These are phyloP conservation scores for Scaptomyza cyrtandrae DNA, from an alignment of 2,888 invertebrate genomes.

Conservation along the genomic window DNA sequence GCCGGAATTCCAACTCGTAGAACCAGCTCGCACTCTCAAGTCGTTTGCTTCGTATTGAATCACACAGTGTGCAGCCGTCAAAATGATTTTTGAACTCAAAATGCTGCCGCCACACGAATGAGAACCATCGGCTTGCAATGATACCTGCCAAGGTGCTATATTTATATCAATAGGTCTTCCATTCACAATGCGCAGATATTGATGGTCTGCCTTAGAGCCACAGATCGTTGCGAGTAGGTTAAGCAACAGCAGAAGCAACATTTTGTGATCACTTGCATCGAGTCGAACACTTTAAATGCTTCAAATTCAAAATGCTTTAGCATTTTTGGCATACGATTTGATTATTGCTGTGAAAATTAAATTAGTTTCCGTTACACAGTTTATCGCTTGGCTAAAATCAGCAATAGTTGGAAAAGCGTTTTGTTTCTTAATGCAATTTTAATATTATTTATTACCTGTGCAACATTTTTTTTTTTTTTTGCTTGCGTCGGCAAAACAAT, in stretches of 20 bases:
- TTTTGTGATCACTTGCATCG: not conserved
- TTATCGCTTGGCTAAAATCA: slow-evolving; percentile 11
- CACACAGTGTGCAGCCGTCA: slow-evolving; percentile 17
- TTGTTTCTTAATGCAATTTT: slow-evolving; percentile 44
- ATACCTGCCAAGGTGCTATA: slow-evolving; percentile 1
- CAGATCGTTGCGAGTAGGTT: not conserved
- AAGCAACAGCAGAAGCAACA: not conserved
- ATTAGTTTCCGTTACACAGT: slow-evolving; percentile 3
- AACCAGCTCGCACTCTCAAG: slow-evolving; percentile 6
- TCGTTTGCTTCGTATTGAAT: rapidly evolving
- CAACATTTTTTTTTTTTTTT: slow-evolving; percentile 33
- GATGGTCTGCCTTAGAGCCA: not conserved
- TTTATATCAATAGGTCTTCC: not conserved
- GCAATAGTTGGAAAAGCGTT: slow-evolving; percentile 2
- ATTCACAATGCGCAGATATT: slow-evolving; percentile 16
- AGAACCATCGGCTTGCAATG: not conserved
- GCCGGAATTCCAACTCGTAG: not conserved
- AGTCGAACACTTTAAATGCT: not conserved
- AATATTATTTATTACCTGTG: slow-evolving; percentile 67
- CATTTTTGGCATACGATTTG: not conserved
- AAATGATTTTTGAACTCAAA: not conserved
- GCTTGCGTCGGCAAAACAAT: slow-evolving; percentile 26
- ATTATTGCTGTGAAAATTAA: not conserved
- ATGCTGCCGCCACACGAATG: slow-evolving; percentile 16
- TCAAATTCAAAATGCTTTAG: not conserved